These are phyloP conservation scores for Callipepla californica DNA, from an alignment of 2,113 vertebrate species.

Conservation along the genomic window DNA sequence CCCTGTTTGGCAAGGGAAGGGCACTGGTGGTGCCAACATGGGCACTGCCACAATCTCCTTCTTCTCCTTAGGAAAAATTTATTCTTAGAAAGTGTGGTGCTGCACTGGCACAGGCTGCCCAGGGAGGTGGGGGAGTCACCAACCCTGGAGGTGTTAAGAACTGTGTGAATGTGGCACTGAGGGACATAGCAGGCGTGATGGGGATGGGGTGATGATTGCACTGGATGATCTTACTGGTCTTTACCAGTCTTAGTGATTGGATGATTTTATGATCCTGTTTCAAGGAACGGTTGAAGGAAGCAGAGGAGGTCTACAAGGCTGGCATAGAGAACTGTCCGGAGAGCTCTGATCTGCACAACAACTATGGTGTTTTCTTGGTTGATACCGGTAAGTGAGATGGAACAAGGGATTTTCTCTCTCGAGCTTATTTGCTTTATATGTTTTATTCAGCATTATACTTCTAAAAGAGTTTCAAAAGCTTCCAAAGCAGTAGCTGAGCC, in stretches of 20 bases:
- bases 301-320: constrained; percentile 87
- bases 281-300: constrained; percentile 89
- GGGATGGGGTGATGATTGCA: too few relatives aligned
- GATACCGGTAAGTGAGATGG: constrained; percentile 85
- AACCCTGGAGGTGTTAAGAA: too few relatives aligned
- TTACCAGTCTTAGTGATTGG: too few relatives aligned
- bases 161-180: too few relatives aligned
- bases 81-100: too few relatives aligned
- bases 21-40: neutral
- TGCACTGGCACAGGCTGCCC: too few relatives aligned
- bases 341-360: constrained; percentile 95
- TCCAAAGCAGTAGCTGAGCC: neutral
- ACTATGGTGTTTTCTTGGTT: constrained; percentile 95
- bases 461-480: neutral
- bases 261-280: neutral
- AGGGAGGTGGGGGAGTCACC: too few relatives aligned
- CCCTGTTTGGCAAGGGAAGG: accelerated
- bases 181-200: too few relatives aligned
- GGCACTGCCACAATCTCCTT: neutral
- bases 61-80: too few relatives aligned
- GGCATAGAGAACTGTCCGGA: constrained; percentile 94
- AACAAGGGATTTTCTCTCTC: neutral
- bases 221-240: too few relatives aligned
- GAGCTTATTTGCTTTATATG: neutral
- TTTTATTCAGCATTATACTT: neutral